Evolutionary conservation across 2,888 invertebrate genomes (phyloP).

Genomic region (Cactoblastis cactorum): DNA sequence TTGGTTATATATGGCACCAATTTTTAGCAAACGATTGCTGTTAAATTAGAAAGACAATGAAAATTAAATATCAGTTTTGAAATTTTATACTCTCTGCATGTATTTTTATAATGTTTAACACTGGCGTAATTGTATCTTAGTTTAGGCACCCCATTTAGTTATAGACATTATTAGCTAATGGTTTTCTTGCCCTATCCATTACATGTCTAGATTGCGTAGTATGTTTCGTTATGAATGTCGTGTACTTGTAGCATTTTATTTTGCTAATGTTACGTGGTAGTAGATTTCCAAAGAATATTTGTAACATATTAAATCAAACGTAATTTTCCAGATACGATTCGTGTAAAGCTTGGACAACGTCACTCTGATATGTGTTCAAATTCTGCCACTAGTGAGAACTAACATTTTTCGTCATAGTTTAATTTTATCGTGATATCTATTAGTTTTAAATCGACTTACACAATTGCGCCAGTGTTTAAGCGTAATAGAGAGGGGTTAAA

Average conservation of each 20-base stretch:
- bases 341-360: slow-evolving; percentile 50
- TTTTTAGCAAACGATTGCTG: not conserved
- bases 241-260: slow-evolving; percentile 39
- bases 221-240: slow-evolving; percentile 35
- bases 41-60: not conserved
- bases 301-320: slow-evolving; percentile 40
- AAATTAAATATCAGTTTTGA: not conserved
- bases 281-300: slow-evolving; percentile 22
- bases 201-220: slow-evolving; percentile 27
- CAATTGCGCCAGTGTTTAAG: slow-evolving; percentile 63
- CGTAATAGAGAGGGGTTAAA: slow-evolving; percentile 45
- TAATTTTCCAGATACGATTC: slow-evolving; percentile 67
- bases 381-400: slow-evolving; percentile 50
- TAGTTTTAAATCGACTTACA: slow-evolving; percentile 45
- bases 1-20: not conserved
- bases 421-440: slow-evolving; percentile 25
- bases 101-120: slow-evolving; percentile 43
- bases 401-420: slow-evolving; percentile 37
- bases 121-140: slow-evolving; percentile 66
- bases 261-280: slow-evolving; percentile 22
- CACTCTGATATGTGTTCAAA: slow-evolving; percentile 49
- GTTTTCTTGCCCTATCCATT: slow-evolving; percentile 9
- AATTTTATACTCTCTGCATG: slow-evolving; percentile 38
- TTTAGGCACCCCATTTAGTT: slow-evolving; percentile 39
- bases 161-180: slow-evolving; percentile 20